Percentiles rank a stretch among this genome's conserved stretches.
phyloP scores from a whole-genome alignment of 2,888 invertebrate species.

The Euplexia lucipara region DNA sequence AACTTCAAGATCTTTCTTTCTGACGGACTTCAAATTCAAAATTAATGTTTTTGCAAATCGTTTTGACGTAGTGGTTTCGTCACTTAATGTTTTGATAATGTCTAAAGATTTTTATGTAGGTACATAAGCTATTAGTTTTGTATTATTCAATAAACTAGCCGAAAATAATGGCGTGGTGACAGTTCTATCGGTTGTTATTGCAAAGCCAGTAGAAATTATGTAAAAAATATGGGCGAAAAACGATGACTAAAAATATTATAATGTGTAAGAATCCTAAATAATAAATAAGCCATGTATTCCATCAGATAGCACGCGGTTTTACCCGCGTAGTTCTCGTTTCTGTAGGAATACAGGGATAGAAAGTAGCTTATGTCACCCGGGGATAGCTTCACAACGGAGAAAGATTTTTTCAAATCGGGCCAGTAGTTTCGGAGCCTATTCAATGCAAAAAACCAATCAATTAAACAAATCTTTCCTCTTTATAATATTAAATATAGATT shows the following conservation, averaged over 20 bases:
- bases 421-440: no score
- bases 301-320: no score
- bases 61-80: slow-evolving; percentile 28
- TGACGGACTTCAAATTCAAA: slow-evolving; percentile 5
- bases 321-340: no score
- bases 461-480: no score
- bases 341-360: no score
- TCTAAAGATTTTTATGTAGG: neutral
- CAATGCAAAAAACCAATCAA: no score
- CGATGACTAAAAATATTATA: slow-evolving; percentile 20
- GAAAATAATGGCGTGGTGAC: slow-evolving; percentile 28
- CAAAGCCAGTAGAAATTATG: slow-evolving; percentile 12
- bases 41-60: slow-evolving; percentile 40
- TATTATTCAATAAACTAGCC: slow-evolving; percentile 25
- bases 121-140: neutral
- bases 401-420: no score
- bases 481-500: no score
- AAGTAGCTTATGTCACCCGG: no score
- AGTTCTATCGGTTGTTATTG: slow-evolving; percentile 12
- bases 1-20: slow-evolving; percentile 31
- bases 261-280: slow-evolving; percentile 20
- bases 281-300: no score
- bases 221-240: slow-evolving; percentile 12
- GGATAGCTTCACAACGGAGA: no score
- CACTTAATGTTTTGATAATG: slow-evolving; percentile 10